Evolutionary conservation across 2,113 vertebrate species (phyloP).

Genomic region (Bothrops jararaca): DNA sequence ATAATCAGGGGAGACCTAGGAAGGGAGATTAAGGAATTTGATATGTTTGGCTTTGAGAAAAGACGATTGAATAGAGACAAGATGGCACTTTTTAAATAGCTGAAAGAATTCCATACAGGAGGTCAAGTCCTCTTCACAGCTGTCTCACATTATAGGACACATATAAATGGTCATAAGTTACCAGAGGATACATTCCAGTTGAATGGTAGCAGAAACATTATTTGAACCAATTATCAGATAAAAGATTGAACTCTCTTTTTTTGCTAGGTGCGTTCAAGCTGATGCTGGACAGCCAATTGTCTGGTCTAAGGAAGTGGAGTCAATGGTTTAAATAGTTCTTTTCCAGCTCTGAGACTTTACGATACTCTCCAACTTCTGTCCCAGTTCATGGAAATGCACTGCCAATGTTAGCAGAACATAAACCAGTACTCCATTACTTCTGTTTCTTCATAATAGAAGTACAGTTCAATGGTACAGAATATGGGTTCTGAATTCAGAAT

Average conservation of each 20-base stretch:
- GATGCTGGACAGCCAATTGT: background rate
- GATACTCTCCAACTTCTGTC: background rate
- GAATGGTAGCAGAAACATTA: background rate
- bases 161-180: background rate
- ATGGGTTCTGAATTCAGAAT: background rate
- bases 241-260: background rate
- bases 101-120: background rate
- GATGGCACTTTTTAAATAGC: background rate
- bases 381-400: background rate
- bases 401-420: background rate
- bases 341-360: background rate
- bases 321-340: background rate
- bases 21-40: background rate
- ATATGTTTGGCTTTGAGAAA: background rate
- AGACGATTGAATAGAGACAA: background rate
- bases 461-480: background rate
- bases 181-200: background rate
- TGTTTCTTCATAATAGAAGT: background rate
- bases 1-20: background rate
- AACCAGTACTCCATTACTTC: background rate
- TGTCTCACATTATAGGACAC: background rate
- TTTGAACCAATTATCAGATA: background rate
- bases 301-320: background rate
- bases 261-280: background rate
- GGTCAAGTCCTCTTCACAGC: background rate